Evolutionary conservation across 2,888 invertebrate species (phyloP).

Genomic region (Tetranychus piercei): DNA sequence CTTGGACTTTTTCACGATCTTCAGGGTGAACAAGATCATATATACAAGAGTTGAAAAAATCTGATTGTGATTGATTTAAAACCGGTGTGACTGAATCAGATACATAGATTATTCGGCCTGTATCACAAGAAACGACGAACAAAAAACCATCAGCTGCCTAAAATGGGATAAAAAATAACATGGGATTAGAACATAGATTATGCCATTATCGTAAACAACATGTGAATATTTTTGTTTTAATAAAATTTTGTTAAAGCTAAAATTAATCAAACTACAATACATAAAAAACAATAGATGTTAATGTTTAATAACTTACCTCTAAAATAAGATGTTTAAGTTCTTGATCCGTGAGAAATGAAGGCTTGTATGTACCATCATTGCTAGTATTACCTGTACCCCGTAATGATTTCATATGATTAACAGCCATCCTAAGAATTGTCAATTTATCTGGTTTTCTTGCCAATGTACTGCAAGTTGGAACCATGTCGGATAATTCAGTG

Average conservation of each 20-base stretch:
- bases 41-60: conserved; percentile 90
- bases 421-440: conserved; percentile 96
- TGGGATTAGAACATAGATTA: conserved; percentile 14
- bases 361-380: conserved; percentile 88
- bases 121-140: conserved; percentile 88
- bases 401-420: conserved; percentile 95
- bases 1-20: conserved; percentile 80
- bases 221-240: neutral
- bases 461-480: conserved; percentile 91
- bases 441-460: conserved; percentile 97
- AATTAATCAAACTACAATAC: no score
- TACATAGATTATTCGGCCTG: conserved; percentile 88
- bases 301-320: conserved; percentile 39
- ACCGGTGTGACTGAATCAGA: conserved; percentile 97
- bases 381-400: conserved; percentile 92
- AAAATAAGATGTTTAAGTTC: conserved; percentile 94
- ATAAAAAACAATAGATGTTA: no score
- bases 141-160: conserved; percentile 93
- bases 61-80: conserved; percentile 81
- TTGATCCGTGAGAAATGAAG: conserved; percentile 95
- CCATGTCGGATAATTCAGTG: conserved; percentile 98
- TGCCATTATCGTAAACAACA: neutral
- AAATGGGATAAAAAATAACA: conserved; percentile 22
- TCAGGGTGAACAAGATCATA: conserved; percentile 95
- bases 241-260: no score